Evolutionary conservation across 2,113 vertebrate genomes (phyloP).

Genomic region (Perognathus longimembris): DNA sequence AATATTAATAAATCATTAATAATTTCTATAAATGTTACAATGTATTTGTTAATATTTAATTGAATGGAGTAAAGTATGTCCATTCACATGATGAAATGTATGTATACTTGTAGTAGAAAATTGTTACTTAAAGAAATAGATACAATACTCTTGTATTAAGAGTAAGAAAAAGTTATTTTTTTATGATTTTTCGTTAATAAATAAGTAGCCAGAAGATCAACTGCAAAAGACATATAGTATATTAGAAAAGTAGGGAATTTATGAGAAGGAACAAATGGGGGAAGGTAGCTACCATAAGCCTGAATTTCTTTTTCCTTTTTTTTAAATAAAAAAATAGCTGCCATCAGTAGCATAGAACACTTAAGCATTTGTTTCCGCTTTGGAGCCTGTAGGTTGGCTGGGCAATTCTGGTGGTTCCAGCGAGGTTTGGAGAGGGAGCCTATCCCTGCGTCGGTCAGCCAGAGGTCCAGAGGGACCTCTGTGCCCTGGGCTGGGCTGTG

Average conservation of each 20-base stretch:
- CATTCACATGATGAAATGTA: neutral
- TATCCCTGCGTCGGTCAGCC: neutral
- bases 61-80: neutral
- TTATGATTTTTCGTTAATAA: neutral
- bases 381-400: too few relatives aligned
- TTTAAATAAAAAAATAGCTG: too few relatives aligned
- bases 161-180: neutral
- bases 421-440: too few relatives aligned
- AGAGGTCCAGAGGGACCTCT: fast-evolving
- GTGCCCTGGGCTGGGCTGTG: neutral
- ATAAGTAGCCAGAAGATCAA: neutral
- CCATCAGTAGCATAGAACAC: neutral
- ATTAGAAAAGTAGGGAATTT: neutral
- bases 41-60: neutral
- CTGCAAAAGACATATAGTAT: neutral
- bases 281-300: neutral
- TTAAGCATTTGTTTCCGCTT: neutral
- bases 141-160: neutral
- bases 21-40: neutral
- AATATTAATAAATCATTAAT: neutral
- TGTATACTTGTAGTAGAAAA: neutral
- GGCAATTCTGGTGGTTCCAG: too few relatives aligned
- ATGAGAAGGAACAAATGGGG: neutral
- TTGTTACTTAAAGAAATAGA: neutral
- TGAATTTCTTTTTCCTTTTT: too few relatives aligned